Percentiles rank a stretch among this genome's conserved stretches.
These are phyloP conservation scores for Apodemia mormo DNA, from an alignment of 2,888 invertebrate genomes.

Conservation along the genomic window DNA sequence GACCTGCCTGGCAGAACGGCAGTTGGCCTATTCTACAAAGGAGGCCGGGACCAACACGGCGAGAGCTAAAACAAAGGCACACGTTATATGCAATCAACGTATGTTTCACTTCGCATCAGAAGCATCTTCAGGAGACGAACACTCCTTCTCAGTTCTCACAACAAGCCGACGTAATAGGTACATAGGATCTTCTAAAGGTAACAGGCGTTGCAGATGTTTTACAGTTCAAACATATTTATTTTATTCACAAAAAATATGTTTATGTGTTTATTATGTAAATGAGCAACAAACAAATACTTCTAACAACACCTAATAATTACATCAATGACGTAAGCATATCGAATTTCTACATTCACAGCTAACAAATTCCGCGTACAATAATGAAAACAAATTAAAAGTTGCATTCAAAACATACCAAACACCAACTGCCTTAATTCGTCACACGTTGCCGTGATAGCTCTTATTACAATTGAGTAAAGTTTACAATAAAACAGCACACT, in stretches of 20 bases:
- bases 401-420: constrained; percentile 61
- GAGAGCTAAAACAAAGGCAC: too few relatives aligned
- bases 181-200: too few relatives aligned
- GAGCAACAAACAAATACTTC: constrained; percentile 5
- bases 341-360: constrained; percentile 43
- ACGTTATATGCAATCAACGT: too few relatives aligned
- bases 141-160: too few relatives aligned
- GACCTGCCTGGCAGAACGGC: too few relatives aligned
- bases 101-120: too few relatives aligned
- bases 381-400: constrained; percentile 78
- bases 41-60: too few relatives aligned
- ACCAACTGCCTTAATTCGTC: constrained; percentile 66
- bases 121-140: too few relatives aligned
- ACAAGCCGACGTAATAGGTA: too few relatives aligned
- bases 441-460: constrained; percentile 47
- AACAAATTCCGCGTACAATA: constrained; percentile 52
- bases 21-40: too few relatives aligned
- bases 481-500: background rate
- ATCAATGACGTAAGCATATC: constrained; percentile 66
- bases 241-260: background rate
- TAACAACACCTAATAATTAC: constrained; percentile 46
- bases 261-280: constrained; percentile 9
- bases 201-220: too few relatives aligned
- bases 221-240: background rate
- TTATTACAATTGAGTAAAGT: constrained; percentile 15